Base-by-base conservation (phyloP, 1,140 invertebrate genomes). In the Antheraea mylitta region DNA sequence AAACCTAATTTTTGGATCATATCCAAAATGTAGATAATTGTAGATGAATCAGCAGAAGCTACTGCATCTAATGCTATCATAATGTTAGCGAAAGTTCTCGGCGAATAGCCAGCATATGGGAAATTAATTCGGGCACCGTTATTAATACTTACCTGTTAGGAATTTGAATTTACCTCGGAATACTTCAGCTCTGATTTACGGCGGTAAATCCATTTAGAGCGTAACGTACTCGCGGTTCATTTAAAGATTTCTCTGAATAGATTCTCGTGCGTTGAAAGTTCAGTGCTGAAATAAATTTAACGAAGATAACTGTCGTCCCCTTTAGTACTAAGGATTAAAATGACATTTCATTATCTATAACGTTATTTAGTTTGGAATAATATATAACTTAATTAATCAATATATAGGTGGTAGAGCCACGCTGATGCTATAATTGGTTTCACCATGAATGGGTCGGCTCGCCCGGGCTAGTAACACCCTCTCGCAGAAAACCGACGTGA, bases 181-280 rank as follows among this genome's bases (percentile, higher is more conserved):
- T 76, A 74, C 72, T 68, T 69, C 64, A 37, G 37, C 18, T 59
- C 67, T 80, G 76, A 80, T 80, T 80, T 80, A 80, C 71, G 61
- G 64, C 18, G 18, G 61, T 38, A 72, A 73, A 75, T 78, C 66
- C 70, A 71, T 79, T 76, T 75, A 69, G 68, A 66, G 69, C 64
- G 64, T 65, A 65, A 65, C 38, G 19, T 22, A 65, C 64, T 19
- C 11, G 16, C 64, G 38, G 64, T 65, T 65, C 37, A 65, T 53
- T 65, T 65, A 65, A 65, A 65, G 11, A 48, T 45, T 11, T 64
- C 37, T 38, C 38, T 13, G 64, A 48, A 30, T 63, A 37, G 11
- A 0, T 63, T 63, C 37, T 53, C 42, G 7, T 30, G 60, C 18
- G 19, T 61, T 30, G 45, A 53, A 53, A 53, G 45, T 53, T n/a